Conservation (phyloP, 2,888 invertebrate species). For the Coecobrya sp. region DNA sequence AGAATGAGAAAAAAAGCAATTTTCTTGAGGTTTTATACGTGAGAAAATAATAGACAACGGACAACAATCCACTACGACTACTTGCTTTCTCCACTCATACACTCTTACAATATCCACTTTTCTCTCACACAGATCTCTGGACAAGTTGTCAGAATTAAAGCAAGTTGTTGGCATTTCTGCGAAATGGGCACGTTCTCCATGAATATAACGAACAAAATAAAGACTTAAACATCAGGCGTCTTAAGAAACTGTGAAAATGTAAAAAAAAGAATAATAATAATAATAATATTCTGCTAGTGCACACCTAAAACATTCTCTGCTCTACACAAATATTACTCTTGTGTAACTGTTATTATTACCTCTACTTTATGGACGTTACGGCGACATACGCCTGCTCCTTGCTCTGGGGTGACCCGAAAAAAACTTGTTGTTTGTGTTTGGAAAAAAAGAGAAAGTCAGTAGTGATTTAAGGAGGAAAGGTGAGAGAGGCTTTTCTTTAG, state of each 20-base stretch:
- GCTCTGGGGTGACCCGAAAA: constrained; percentile 48
- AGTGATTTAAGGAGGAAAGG: constrained; percentile 45
- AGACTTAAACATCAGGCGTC: background rate
- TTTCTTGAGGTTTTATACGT: constrained; percentile 40
- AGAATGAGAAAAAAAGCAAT: constrained; percentile 41
- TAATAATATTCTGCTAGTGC: background rate
- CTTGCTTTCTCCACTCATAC: background rate
- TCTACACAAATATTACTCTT: constrained; percentile 15
- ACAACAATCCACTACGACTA: constrained; percentile 24
- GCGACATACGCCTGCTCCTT: background rate
- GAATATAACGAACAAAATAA: background rate
- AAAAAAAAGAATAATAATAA: background rate
- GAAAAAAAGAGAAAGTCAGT: constrained; percentile 8
- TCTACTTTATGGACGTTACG: background rate
- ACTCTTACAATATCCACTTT: background rate
- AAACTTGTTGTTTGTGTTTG: constrained; percentile 6
- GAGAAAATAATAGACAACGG: constrained; percentile 40
- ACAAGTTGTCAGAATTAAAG: constrained; percentile 52
- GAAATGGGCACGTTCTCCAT: background rate
- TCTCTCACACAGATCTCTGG: constrained; percentile 1
- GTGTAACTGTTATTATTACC: constrained; percentile 3
- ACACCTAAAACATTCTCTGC: background rate
- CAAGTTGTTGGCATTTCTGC: constrained; percentile 12
- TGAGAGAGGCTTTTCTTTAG: constrained; percentile 7
- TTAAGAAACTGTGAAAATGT: constrained; percentile 9